Percentiles rank a stretch among this genome's conserved stretches.
These are phyloP conservation scores for Microhierax caerulescens DNA, from an alignment of 2,797 vertebrate genomes.

Conservation along the genomic window DNA sequence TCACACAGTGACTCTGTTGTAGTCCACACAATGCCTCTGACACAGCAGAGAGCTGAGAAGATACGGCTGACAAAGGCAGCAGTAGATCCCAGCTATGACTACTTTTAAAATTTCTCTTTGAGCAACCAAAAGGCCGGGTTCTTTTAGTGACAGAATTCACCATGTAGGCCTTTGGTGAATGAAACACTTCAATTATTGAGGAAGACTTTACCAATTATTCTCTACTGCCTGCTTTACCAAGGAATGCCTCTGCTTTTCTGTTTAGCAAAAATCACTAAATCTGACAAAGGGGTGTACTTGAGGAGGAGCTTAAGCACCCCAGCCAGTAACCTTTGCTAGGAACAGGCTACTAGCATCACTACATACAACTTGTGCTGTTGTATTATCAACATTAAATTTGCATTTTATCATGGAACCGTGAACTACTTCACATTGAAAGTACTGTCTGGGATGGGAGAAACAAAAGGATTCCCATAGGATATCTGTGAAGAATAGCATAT, in stretches of 20 bases:
- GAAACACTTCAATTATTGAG: neutral
- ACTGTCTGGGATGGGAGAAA: neutral
- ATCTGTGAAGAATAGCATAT: neutral
- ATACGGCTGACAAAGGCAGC: neutral
- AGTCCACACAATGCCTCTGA: neutral
- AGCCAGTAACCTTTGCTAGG: neutral
- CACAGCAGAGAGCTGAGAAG: neutral
- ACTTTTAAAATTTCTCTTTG: neutral
- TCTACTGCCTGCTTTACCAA: neutral
- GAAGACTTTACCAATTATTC: neutral
- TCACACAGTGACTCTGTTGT: neutral
- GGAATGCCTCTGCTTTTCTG: neutral
- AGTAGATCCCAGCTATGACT: neutral
- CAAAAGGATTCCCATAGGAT: neutral
- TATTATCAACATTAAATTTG: neutral
- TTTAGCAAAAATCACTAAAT: neutral
- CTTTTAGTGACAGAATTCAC: neutral
- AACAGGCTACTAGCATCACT: neutral
- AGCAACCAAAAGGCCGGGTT: neutral
- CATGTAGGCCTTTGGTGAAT: fast-evolving
- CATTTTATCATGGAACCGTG: neutral
- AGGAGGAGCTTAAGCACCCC: neutral
- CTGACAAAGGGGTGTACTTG: neutral
- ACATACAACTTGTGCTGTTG: too few species aligned
- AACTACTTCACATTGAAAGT: neutral